Evolutionary conservation across 2,113 vertebrate species (phyloP), one percentile per base, ranked within the genome.

Genomic region (Lanius ludovicianus): DNA sequence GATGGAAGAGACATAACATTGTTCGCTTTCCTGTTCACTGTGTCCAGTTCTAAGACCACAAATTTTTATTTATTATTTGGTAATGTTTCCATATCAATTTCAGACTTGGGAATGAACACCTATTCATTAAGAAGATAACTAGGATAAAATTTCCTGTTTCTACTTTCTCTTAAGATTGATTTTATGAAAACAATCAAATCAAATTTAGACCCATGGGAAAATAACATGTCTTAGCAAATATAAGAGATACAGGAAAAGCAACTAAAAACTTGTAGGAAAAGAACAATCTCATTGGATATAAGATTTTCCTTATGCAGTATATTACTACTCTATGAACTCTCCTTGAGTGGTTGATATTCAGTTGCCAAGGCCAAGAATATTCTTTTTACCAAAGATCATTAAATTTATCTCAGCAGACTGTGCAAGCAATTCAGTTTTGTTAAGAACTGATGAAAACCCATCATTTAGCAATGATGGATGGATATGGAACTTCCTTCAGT

Each of bases 361-460:
- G 80, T 91, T 97, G 84, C 77, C 95, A 93, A 93, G 94, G 94
- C 91, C 78, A 94, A 97, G 85, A 95, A 93, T 87, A 77, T 44
- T 85, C 41, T 93, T 94, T 96, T 80, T 92, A 44, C 31, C n/a
- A 96, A 96, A 95, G 42, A 95, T 27, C 68, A 96, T 96, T 97
- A 94, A 79, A 97, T 98, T 97, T 97, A 94, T 97, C 94, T 96
- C 97, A 94, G 87, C 84, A 96, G 89, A 90, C 81, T 97, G 89
- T 96, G 96, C 67, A 93, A 95, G 93, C 63, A 95, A 96, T 95
- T 98, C 91, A 84, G 79, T 97, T 97, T 96, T 97, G 59, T 95
- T 96, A 97, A 88, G 90, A 96, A 96, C 79, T 92, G 95, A 98
- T 97, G 93, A 97, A 98, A 97, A 97, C 97, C 82, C 88, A 92